phyloP scores from a whole-genome alignment of 2,888 invertebrate genomes.

The Tachystola acroxantha region DNA sequence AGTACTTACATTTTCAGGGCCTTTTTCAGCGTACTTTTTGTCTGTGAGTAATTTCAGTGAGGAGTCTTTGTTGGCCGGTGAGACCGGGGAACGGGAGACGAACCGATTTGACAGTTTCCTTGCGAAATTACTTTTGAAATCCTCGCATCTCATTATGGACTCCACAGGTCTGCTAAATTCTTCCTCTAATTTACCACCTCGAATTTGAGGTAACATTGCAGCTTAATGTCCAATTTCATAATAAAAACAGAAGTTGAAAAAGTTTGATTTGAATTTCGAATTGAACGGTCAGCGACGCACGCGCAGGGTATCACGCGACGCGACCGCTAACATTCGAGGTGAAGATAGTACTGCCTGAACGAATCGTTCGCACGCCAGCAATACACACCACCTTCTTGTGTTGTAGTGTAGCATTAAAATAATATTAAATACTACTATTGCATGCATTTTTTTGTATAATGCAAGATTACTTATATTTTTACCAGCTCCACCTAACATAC shows the following conservation, averaged over 20 bases:
- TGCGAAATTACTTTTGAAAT: slow-evolving; percentile 71
- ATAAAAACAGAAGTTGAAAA: slow-evolving; percentile 30
- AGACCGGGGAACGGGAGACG: slow-evolving; percentile 41
- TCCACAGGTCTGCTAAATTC: slow-evolving; percentile 64
- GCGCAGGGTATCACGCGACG: slow-evolving; percentile 17
- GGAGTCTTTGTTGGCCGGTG: slow-evolving; percentile 34
- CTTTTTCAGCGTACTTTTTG: slow-evolving; percentile 19
- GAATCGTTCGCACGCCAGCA: too few relatives aligned
- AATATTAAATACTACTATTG: too few relatives aligned
- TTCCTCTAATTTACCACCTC: slow-evolving; percentile 36
- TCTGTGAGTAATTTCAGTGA: slow-evolving; percentile 39
- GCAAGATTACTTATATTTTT: too few relatives aligned
- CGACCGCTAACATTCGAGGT: slow-evolving; percentile 28
- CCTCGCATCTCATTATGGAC: slow-evolving; percentile 69
- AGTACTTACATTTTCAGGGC: slow-evolving; percentile 45
- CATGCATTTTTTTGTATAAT: too few relatives aligned
- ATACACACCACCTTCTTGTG: too few relatives aligned
- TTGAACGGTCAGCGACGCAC: slow-evolving; percentile 20
- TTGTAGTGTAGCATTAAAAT: too few relatives aligned
- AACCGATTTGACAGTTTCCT: slow-evolving; percentile 67
- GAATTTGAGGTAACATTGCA: slow-evolving; percentile 47
- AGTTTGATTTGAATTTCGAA: slow-evolving; percentile 25
- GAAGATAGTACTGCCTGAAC: slow-evolving; percentile 34
- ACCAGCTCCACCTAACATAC: too few relatives aligned
- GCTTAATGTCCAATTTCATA: slow-evolving; percentile 29